Percentiles rank a stretch among this genome's conserved stretches.
phyloP scores from a whole-genome alignment of 2,113 vertebrate species.

The Gambusia affinis region DNA sequence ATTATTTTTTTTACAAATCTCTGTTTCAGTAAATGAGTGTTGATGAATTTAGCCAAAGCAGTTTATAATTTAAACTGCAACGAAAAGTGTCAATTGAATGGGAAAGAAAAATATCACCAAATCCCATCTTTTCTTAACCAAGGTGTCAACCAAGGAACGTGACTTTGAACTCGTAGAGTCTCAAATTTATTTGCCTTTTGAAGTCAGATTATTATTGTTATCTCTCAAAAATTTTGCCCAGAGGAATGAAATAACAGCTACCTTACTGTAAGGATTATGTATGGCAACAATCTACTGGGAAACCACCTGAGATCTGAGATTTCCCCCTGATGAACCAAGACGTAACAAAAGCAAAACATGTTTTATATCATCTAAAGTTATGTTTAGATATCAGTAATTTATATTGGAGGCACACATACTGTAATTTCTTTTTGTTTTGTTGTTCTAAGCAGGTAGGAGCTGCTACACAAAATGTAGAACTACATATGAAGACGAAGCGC shows the following conservation, averaged over 20 bases:
- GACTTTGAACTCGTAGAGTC: neutral
- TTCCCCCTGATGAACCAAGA: neutral
- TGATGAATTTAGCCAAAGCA: too few species aligned
- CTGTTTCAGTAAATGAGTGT: too few species aligned
- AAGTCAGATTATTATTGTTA: neutral
- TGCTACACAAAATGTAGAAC: neutral
- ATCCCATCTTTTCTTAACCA: neutral
- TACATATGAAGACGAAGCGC: constrained; percentile 9
- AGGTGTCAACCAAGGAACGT: neutral
- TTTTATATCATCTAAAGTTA: neutral
- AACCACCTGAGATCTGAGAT: neutral
- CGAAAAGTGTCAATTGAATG: too few species aligned
- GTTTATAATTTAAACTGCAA: too few species aligned
- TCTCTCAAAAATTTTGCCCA: neutral
- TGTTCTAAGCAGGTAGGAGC: constrained; percentile 38
- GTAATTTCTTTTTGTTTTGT: neutral
- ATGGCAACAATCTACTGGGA: neutral
- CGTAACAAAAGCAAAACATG: neutral
- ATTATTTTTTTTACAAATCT: too few species aligned
- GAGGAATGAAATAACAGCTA: neutral
- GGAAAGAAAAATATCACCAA: neutral
- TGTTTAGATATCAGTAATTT: neutral
- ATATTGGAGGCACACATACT: neutral
- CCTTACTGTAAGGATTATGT: neutral
- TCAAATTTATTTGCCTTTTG: neutral